Base-by-base conservation (phyloP, 2,113 vertebrate species). In the Platycercus adscitus region DNA sequence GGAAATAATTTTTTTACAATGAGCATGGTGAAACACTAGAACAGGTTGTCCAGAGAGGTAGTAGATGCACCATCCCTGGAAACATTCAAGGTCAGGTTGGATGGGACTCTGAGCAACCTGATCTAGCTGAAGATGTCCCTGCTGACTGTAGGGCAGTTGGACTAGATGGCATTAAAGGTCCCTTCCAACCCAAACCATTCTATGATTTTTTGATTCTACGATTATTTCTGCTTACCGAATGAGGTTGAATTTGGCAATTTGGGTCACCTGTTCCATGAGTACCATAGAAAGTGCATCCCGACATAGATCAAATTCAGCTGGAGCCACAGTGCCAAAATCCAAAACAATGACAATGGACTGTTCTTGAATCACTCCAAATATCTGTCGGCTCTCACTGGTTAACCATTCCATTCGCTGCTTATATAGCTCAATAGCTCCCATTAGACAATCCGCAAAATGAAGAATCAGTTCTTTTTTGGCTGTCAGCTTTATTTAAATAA, bases 361-460 rank as follows among this genome's bases (percentile, higher is more conserved):
- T 88, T 99, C 98, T 95, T 98, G 97, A 87, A 99, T 98, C 86
- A 98, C 98, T 71, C 98, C 98, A 94, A 98, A 99, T 79, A 98
- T 86, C 93, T 98, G 98, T 58, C 97, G 97, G 91, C 98, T 99
- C 31, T 91, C 88, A 39, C 98, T 98, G 80, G 98, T 98, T 85
- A 99, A 95, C 98, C 98, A 99, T 60, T 97, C 96, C 97, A 98
- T 96, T 86, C 98, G 96, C 55, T 94, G 92, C 63, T 95, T 93
- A 52, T 98, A 98, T 9, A 97, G 93, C 76, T 97, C 96, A 82
- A 97, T 96, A 39, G 97, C 97, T 83, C 76, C 77, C 53, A 83
- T 96, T 80, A 99, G 91, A 60, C 65, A 91, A 26, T 96, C 93
- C 86, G 96, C 89, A 66, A 98, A 97, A 94, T 96, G 96, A 91